Evolutionary conservation across 2,888 invertebrate species (phyloP).

Genomic region (Hyposoter didymator): DNA sequence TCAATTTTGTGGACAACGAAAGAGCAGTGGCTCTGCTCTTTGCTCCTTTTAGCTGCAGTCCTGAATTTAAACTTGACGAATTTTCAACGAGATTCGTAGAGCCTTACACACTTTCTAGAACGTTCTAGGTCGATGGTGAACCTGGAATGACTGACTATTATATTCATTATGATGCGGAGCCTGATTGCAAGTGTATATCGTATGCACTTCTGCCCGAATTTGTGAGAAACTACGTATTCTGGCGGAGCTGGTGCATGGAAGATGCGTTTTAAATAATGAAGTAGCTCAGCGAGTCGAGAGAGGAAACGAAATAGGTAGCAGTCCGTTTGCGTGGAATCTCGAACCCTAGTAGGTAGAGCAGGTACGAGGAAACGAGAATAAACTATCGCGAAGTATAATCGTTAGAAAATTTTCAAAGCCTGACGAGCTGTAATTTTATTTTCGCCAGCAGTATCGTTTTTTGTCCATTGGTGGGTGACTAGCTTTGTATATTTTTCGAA

Average conservation of each 20-base stretch:
- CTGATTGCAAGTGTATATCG: neutral
- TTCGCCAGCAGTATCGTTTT: slow-evolving; percentile 8
- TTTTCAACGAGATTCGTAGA: neutral
- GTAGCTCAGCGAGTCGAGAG: neutral
- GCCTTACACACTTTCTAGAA: too few relatives aligned
- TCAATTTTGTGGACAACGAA: too few relatives aligned
- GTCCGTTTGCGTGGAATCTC: neutral
- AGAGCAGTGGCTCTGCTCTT: too few relatives aligned
- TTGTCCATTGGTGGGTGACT: neutral
- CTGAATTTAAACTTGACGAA: too few relatives aligned
- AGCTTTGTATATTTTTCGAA: neutral
- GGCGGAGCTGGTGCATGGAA: slow-evolving; percentile 1
- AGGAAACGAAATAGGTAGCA: neutral
- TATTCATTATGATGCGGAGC: neutral
- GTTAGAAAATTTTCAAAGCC: slow-evolving; percentile 36
- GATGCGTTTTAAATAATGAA: slow-evolving; percentile 54
- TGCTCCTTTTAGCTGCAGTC: too few relatives aligned
- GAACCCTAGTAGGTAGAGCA: neutral
- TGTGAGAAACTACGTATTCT: slow-evolving; percentile 9
- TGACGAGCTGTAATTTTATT: slow-evolving; percentile 43
- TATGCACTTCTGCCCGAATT: slow-evolving; percentile 15
- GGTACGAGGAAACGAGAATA: slow-evolving; percentile 11
- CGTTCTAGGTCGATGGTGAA: too few relatives aligned
- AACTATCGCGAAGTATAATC: neutral
- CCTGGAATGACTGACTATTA: too few relatives aligned